Percentiles rank a stretch among this genome's conserved stretches.
Evolutionary conservation across 2,888 invertebrate genomes (phyloP).

Genomic region (Phorcus lineatus): DNA sequence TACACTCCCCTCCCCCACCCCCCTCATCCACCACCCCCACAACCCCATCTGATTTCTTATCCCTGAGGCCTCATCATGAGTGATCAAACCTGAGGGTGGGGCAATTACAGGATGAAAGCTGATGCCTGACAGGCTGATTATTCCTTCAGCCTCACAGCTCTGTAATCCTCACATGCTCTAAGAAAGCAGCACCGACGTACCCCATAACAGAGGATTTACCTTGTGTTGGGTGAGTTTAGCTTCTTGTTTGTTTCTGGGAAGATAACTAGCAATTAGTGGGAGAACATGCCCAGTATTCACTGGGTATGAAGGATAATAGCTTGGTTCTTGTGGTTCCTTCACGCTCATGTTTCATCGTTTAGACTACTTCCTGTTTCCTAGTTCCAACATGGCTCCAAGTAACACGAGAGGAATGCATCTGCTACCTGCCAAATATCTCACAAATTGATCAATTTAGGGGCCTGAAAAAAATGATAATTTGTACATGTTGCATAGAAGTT

Average conservation of each 20-base stretch:
- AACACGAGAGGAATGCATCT: no score
- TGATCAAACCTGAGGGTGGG: conserved; percentile 1
- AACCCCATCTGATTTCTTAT: background rate
- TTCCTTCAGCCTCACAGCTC: background rate
- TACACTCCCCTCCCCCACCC: background rate
- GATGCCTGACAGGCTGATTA: background rate
- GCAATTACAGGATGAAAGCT: conserved; percentile 7
- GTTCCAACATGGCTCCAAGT: no score
- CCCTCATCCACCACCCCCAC: conserved; percentile 11
- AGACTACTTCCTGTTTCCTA: no score
- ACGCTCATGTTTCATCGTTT: no score
- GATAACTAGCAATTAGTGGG: background rate
- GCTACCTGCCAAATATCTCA: no score
- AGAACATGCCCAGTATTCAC: background rate
- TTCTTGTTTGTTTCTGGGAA: background rate
- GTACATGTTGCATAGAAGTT: no score
- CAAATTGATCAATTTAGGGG: no score
- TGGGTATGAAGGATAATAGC: no score
- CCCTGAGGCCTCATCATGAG: background rate
- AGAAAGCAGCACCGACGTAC: background rate
- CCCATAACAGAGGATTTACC: background rate
- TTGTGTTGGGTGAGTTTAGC: background rate
- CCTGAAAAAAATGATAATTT: no score
- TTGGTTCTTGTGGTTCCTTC: no score
- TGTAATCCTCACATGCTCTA: background rate